Base-by-base conservation (phyloP, 2,113 vertebrate species). In the Chionis minor region DNA sequence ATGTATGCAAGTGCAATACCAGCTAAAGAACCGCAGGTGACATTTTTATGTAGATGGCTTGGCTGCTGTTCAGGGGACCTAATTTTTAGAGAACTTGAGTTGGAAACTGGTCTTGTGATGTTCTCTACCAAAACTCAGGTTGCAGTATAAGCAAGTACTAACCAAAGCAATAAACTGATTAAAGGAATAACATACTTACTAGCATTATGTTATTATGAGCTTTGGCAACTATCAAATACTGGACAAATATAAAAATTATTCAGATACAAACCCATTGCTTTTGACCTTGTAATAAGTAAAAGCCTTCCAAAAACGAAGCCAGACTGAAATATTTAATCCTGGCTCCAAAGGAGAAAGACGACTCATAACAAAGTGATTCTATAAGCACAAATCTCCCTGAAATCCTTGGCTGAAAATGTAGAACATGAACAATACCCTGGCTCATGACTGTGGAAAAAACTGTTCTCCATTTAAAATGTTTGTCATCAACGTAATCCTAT, bases 401-500 rank as follows among this genome's bases (percentile, higher is more conserved):
- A 97, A 96, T 82, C 78, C 94, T 92, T 97, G 78, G 95, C 92
- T 92, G 32, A 91, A 97, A 92, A 94, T 22, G 32, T 32, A 80
- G 78, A 90, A 80, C 38, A 58, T 70, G 84, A 95, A 96, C 86
- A 94, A 94, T 91, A 89, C 40, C 63, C 81, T 97, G 95, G 94
- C 86, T 92, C 78, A 42, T 47, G 54, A 73, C 32, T 75, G 30
- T 77, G 91, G 95, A 96, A 97, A 96, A 95, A 91, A 81, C 3
- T 72, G 17, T 59, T 86, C 90, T 87, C 56, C 42, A 80, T 94
- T 96, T 82, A 95, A 94, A 94, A 92, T 94, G 71, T 91, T 91
- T 94, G 94, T 94, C 92, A 96, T 90, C 93, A 72, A 44, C 35
- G 44, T 95, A 97, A 97, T 93, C 62, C 83, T 86, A 90, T 94